A percentile compares a stretch with the other conserved stretches of the same genome.
Evolutionary conservation across 2,797 vertebrate genomes (phyloP).

Genomic region (Zenarchopterus dispar): DNA sequence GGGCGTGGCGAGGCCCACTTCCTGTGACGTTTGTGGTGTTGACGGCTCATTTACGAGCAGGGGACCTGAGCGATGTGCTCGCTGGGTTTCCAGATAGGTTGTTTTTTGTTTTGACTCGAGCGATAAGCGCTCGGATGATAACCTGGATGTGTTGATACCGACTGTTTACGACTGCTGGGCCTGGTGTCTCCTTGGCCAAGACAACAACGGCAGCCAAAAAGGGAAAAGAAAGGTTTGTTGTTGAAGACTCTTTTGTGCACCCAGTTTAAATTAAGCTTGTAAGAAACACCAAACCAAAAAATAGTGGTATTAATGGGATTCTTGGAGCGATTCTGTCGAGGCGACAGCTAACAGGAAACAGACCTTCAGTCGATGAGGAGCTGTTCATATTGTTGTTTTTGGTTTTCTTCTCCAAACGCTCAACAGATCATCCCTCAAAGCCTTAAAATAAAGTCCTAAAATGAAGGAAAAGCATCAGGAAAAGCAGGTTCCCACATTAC

Average conservation of each 20-base stretch:
- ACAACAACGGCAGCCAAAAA: slow-evolving; percentile 31
- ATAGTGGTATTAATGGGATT: too few relatives aligned
- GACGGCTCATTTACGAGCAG: slow-evolving; percentile 71
- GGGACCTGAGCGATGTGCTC: slow-evolving; percentile 68
- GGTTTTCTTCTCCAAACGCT: neutral
- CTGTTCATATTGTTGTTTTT: neutral
- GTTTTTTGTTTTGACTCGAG: slow-evolving; percentile 77
- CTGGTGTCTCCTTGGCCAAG: slow-evolving; percentile 61
- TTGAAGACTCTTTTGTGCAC: neutral
- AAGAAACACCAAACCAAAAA: too few relatives aligned
- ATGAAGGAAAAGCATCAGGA: neutral
- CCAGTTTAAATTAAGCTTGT: too few relatives aligned
- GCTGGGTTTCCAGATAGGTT: slow-evolving; percentile 42
- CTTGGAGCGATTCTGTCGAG: too few relatives aligned
- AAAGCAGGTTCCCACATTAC: slow-evolving; percentile 5
- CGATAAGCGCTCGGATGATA: slow-evolving; percentile 62
- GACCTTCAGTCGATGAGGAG: too few relatives aligned
- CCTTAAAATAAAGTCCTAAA: slow-evolving; percentile 7
- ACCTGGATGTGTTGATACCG: slow-evolving; percentile 57
- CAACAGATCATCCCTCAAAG: slow-evolving; percentile 4
- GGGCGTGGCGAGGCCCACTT: slow-evolving; percentile 15
- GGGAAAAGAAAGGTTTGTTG: neutral
- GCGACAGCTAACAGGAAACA: neutral
- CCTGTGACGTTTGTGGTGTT: slow-evolving; percentile 26
- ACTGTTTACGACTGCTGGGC: slow-evolving; percentile 72